Base-by-base conservation (phyloP, 1,140 invertebrate species). In the Vanessa tameamea region DNA sequence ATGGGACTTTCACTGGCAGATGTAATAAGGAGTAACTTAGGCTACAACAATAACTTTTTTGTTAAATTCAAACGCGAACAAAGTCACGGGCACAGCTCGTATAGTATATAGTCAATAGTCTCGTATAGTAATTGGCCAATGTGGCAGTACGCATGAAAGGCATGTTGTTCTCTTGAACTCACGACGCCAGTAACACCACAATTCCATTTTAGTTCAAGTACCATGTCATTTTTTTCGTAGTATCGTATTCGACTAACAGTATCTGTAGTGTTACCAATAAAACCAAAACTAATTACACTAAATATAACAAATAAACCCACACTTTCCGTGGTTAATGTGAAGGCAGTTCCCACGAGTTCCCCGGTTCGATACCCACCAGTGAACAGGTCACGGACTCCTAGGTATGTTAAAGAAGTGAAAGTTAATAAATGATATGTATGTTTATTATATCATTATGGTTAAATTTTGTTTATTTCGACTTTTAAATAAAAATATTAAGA, bases 291-390 rank as follows among this genome's bases (percentile, higher is more conserved):
- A 61, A 61, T 61, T 61, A 61, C 26, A n/a, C 57, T n/a, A 61
- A 61, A 61, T 61, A 61, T 15, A 61, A 61, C 23, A 31, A 61
- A 61, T 61, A 15, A 37, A 26, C 15, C 57, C 15, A 61, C 31
- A 61, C 57, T 61, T 61, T 61, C 15, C 31, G 57, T 16, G 57
- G 47, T 37, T 64, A 75, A 57, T 67, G 26, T 67, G 47, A 67
- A 51, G 53, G 59, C 23, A 61, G 61, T 85, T 85, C 82, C 80
- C 82, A 83, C 79, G 78, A 74, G 55, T 57, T 48, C 69, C 37
- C 23, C 78, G 79, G 67, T 74, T 78, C 78, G 80, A 76, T 82
- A 68, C 84, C 73, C 84, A 79, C 71, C 69, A 73, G 37, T 75
- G 78, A 69, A 69, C 78, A 77, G 77, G 80, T 81, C 77, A 81